These are phyloP conservation scores for Agelastica alni DNA, from an alignment of 2,888 invertebrate genomes.

Conservation along the genomic window DNA sequence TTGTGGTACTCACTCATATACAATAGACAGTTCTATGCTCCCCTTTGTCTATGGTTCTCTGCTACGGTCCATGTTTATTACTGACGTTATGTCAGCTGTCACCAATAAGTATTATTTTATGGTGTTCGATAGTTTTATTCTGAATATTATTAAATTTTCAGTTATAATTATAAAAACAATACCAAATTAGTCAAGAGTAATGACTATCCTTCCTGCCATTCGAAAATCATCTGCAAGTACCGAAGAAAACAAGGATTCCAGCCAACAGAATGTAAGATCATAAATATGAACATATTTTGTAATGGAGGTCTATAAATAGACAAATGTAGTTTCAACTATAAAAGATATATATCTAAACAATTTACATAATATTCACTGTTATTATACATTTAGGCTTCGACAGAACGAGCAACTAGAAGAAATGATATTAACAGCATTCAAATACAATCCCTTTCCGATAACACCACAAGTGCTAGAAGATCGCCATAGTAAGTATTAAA, in stretches of 20 bases:
- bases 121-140: conserved; percentile 8
- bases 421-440: conserved; percentile 49
- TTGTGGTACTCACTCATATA: not conserved
- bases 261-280: conserved; percentile 51
- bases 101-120: conserved; percentile 1
- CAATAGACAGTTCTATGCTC: not conserved
- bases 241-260: conserved; percentile 52
- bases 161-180: not conserved
- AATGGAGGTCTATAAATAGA: conserved; percentile 35
- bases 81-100: not conserved
- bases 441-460: conserved; percentile 43
- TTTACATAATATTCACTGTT: conserved; percentile 20
- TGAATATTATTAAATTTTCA: conserved; percentile 2
- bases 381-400: conserved; percentile 44
- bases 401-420: conserved; percentile 50
- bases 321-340: conserved; percentile 14
- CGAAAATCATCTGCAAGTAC: conserved; percentile 45
- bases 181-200: conserved; percentile 32
- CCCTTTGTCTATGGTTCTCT: no score
- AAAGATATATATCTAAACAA: conserved; percentile 11
- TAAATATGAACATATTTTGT: conserved; percentile 22
- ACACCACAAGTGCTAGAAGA: conserved; percentile 40
- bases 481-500: conserved; percentile 49
- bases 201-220: conserved; percentile 56
- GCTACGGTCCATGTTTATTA: no score